Conservation (phyloP, 1,140 invertebrate genomes). For the Frieseomelitta varia region DNA sequence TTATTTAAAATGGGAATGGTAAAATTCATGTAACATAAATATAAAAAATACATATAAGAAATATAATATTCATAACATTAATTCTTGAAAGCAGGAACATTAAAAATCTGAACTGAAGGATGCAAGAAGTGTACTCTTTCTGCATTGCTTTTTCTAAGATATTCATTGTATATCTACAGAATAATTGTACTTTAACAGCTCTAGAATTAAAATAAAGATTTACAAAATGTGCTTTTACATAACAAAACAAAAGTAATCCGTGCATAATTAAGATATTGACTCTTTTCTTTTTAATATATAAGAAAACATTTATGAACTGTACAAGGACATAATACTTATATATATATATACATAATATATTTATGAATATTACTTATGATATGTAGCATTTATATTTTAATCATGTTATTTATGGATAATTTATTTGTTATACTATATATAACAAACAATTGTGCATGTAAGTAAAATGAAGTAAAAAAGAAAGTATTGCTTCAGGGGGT, state of each 20-base stretch:
- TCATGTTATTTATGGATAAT: constrained; percentile 26
- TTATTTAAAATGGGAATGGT: constrained; percentile 1
- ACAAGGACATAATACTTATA: constrained; percentile 21
- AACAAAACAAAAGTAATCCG: background rate
- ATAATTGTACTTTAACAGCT: constrained; percentile 26
- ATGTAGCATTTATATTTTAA: constrained; percentile 34
- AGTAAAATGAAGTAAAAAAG: constrained; percentile 40
- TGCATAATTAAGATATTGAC: constrained; percentile 8
- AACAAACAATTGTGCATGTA: constrained; percentile 32
- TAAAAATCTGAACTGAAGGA: constrained; percentile 32
- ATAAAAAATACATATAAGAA: constrained; percentile 20
- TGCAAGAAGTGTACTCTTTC: constrained; percentile 6
- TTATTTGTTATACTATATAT: constrained; percentile 30
- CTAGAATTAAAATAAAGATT: constrained; percentile 34
- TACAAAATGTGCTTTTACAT: constrained; percentile 38
- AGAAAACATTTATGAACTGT: constrained; percentile 18
- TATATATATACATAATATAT: constrained; percentile 10
- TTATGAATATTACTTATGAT: constrained; percentile 29
- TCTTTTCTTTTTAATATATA: constrained; percentile 3
- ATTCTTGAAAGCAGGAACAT: constrained; percentile 3
- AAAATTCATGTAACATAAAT: constrained; percentile 40
- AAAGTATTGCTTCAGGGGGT: constrained; percentile 49
- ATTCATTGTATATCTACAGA: constrained; percentile 26
- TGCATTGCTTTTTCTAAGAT: constrained; percentile 45
- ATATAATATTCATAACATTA: constrained; percentile 18